A percentile compares a stretch with the other conserved stretches of the same genome.
phyloP scores from a whole-genome alignment of 1,140 invertebrate genomes.

The Calephelis nemesis region DNA sequence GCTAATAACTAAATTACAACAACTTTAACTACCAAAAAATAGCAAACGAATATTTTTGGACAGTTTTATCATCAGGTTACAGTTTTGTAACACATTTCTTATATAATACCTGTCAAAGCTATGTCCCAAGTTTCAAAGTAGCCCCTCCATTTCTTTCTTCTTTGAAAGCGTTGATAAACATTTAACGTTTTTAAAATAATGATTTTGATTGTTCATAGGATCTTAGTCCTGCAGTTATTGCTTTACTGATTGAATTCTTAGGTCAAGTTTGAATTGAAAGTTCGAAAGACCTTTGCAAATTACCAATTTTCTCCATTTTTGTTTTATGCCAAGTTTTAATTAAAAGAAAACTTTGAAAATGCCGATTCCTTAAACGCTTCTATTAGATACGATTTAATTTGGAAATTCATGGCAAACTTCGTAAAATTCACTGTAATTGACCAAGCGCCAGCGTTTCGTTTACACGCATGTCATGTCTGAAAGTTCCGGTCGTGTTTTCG shows the following conservation, averaged over 20 bases:
- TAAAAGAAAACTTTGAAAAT: constrained; percentile 48
- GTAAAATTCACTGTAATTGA: constrained; percentile 62
- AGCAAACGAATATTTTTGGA: too few species aligned
- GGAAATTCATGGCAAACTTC: constrained; percentile 49
- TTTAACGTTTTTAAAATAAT: too few species aligned
- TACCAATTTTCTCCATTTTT: constrained; percentile 60
- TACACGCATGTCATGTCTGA: constrained; percentile 72
- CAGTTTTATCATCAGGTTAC: too few species aligned
- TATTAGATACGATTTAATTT: constrained; percentile 56
- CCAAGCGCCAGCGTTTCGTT: constrained; percentile 68
- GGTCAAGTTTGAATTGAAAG: constrained; percentile 67
- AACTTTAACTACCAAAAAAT: too few species aligned
- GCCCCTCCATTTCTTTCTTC: too few species aligned
- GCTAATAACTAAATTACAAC: too few species aligned
- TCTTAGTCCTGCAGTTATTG: constrained; percentile 58
- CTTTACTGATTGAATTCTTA: constrained; percentile 74
- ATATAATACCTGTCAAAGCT: too few species aligned
- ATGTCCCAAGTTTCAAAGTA: too few species aligned
- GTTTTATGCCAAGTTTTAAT: constrained; percentile 51
- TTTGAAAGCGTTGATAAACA: too few species aligned
- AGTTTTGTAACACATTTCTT: too few species aligned
- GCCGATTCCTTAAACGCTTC: constrained; percentile 33
- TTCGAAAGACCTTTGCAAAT: constrained; percentile 67
- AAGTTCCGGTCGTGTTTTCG: constrained; percentile 70
- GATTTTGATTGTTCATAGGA: too few species aligned